Evolutionary conservation across 2,797 vertebrate genomes (phyloP), one percentile per base, ranked within the genome.

Genomic region (Semotilus atromaculatus): DNA sequence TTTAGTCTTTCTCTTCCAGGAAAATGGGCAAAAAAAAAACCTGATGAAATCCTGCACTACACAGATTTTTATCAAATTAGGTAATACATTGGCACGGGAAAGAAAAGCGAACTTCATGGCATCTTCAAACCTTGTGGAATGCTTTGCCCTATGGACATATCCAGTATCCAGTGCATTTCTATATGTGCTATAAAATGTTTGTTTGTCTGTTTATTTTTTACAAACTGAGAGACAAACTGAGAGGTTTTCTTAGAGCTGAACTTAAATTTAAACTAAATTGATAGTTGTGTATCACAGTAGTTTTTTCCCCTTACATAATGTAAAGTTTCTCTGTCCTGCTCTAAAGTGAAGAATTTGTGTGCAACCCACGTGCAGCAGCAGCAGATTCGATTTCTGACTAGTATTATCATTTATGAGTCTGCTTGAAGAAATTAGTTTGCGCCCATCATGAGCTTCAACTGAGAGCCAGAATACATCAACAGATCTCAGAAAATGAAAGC

Each of bases 301-400:
- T 45, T 73, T 73, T 11, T 36, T 31, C 60, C 60, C 9, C n/a
- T 8, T 71, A 82, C 38, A 13, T 72, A 31, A 36, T 31, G 19
- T 31, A 38, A 67, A 80, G 11, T 29, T 34, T 74, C 18, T 75
- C 66, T 62, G 53, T n/a, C n/a, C 29, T 36, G 62, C 76, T 78
- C 74, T 80, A 70, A 70, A 66, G 31, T 78, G 58, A 45, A 29
- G 8, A 67, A 85, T 88, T 68, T 83, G 55, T 31, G 76, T 74
- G 76, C 80, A 88, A 67, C 43, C 21, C 74, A 80, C 40, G 55
- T 71, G 62, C 34, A n/a, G 36, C 53, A 79, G 80, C 13, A 67
- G 74, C 43, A 85, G 67, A 87, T 82, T 80, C 23, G 23, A 85
- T 86, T 55, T 87, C 68, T 83, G 81, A 80, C 73, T 70, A 53